phyloP scores from a whole-genome alignment of 1,140 invertebrate species.

The Drosophila cardini region DNA sequence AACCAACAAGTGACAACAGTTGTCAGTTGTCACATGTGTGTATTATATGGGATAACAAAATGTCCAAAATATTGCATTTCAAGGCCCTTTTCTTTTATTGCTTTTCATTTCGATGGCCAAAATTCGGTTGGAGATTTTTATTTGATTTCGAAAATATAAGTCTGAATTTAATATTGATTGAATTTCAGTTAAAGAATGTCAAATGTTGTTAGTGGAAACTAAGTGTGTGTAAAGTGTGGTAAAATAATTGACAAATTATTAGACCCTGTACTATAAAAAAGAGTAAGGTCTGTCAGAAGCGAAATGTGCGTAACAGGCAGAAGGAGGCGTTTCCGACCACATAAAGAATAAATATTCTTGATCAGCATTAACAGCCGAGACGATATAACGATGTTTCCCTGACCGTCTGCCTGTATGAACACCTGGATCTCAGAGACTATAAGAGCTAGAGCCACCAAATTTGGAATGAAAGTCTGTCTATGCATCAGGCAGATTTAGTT shows the following conservation, averaged over 20 bases:
- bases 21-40: slow-evolving; percentile 17
- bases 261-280: too few species aligned
- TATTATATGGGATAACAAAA: slow-evolving; percentile 19
- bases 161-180: slow-evolving; percentile 3
- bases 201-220: not conserved
- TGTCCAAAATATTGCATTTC: not conserved
- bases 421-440: too few species aligned
- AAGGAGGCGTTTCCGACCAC: too few species aligned
- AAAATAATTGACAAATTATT: not conserved
- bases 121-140: slow-evolving; percentile 6
- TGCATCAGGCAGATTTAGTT: too few species aligned
- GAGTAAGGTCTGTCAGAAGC: too few species aligned
- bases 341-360: too few species aligned
- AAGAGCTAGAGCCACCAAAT: too few species aligned
- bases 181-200: not conserved
- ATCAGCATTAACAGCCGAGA: too few species aligned
- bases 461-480: too few species aligned
- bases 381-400: too few species aligned
- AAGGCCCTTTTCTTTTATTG: slow-evolving; percentile 13
- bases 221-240: not conserved
- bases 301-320: too few species aligned
- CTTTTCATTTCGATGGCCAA: slow-evolving; percentile 17
- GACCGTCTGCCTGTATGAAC: too few species aligned
- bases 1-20: slow-evolving; percentile 15
- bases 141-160: slow-evolving; percentile 1